phyloP scores from a whole-genome alignment of 2,797 vertebrate species.

The Microctenopoma steveboyesi region DNA sequence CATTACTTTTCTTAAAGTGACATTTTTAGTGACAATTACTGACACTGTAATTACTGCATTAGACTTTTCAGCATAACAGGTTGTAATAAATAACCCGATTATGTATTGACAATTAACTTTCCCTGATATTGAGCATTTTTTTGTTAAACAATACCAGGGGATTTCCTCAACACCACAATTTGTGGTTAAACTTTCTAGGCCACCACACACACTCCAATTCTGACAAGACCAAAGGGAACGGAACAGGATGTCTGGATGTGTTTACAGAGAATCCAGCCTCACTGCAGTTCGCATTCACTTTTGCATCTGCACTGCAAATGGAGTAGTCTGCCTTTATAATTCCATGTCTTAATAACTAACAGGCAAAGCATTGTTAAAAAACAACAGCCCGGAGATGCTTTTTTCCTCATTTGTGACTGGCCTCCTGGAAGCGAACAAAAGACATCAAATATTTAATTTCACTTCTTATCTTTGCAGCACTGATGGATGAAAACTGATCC shows the following conservation, averaged over 20 bases:
- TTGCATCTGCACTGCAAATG: slow-evolving; percentile 43
- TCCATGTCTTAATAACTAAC: slow-evolving; percentile 27
- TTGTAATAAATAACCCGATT: slow-evolving; percentile 1
- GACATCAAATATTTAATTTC: slow-evolving; percentile 62
- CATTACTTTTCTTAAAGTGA: slow-evolving; percentile 8
- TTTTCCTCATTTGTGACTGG: slow-evolving; percentile 19
- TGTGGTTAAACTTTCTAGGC: slow-evolving; percentile 54
- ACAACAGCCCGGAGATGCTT: slow-evolving; percentile 10
- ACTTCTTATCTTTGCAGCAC: slow-evolving; percentile 55
- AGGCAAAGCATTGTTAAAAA: slow-evolving; percentile 4
- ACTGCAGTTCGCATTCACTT: slow-evolving; percentile 30
- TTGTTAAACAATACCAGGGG: slow-evolving; percentile 40
- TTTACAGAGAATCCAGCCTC: slow-evolving; percentile 57
- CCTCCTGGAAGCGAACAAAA: slow-evolving; percentile 31
- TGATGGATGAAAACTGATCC: slow-evolving; percentile 71
- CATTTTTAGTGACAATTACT: slow-evolving; percentile 5
- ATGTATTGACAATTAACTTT: slow-evolving; percentile 18
- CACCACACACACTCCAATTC: slow-evolving; percentile 31
- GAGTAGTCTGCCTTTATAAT: slow-evolving; percentile 13
- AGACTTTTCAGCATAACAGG: slow-evolving; percentile 1
- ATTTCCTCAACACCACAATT: slow-evolving; percentile 58
- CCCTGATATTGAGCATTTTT: slow-evolving; percentile 24
- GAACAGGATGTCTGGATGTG: slow-evolving; percentile 71
- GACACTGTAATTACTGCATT: neutral
- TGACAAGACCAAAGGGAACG: slow-evolving; percentile 55